A percentile compares a stretch with the other conserved stretches of the same genome.
phyloP scores from a whole-genome alignment of 2,888 invertebrate species.

The Alloplasta piceator region DNA sequence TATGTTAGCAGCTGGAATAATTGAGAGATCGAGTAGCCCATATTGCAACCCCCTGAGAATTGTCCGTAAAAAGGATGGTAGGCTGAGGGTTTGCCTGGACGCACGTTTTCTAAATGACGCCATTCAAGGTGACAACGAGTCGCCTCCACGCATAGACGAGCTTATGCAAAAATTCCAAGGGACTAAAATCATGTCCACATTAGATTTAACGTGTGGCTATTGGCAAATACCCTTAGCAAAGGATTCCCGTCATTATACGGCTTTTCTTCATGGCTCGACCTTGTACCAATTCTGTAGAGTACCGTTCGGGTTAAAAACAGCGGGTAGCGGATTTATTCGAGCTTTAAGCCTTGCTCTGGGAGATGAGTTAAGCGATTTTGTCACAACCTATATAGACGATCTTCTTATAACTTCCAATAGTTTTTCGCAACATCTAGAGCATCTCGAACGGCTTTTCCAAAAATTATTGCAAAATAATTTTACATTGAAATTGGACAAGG shows the following conservation, averaged over 20 bases:
- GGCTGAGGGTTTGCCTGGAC: constrained; percentile 4
- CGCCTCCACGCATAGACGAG: too few relatives aligned
- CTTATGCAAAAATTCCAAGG: constrained; percentile 4
- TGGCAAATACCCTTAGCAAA: constrained; percentile 1
- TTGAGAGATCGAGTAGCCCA: constrained; percentile 5
- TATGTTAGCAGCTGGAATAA: constrained; percentile 4
- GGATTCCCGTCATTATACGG: constrained; percentile 48
- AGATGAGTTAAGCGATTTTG: constrained; percentile 67
- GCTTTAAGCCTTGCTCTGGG: constrained; percentile 61
- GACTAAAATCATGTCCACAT: not conserved
- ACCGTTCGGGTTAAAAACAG: constrained; percentile 72
- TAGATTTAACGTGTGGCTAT: constrained; percentile 15
- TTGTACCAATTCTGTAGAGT: constrained; percentile 71
- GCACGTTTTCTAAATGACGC: constrained; percentile 7
- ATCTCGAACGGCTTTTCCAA: constrained; percentile 63
- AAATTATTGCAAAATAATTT: constrained; percentile 64
- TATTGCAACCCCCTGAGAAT: constrained; percentile 20
- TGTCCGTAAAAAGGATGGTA: constrained; percentile 13
- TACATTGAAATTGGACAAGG: constrained; percentile 60
- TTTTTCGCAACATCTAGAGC: constrained; percentile 66
- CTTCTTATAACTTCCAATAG: constrained; percentile 68
- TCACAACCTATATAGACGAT: constrained; percentile 73
- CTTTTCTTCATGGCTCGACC: constrained; percentile 61
- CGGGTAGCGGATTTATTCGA: constrained; percentile 64
- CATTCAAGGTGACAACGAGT: not conserved